Evolutionary conservation across 1,140 invertebrate species (phyloP), one percentile per base, ranked within the genome.

Genomic region (Atopsyche davidsoni): DNA sequence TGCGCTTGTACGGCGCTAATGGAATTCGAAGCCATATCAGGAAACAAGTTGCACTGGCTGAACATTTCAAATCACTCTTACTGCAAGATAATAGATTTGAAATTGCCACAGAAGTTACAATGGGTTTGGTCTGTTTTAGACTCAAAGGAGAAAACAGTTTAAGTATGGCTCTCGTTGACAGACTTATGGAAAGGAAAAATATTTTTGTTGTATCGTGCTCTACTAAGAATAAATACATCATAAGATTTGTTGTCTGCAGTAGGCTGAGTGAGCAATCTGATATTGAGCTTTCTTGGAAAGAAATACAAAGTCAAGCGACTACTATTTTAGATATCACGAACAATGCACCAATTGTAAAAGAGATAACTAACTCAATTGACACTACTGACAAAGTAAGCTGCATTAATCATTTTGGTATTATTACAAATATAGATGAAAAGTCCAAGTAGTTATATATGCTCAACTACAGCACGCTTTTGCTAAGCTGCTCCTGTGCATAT

Each of bases 131-230:
- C 42, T 98, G 94, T 64, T 98, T 97, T 72, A 79, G 92, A 51
- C 63, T 97, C 2, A 96, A 95, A 76, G 88, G 83, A 2, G 73
- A 78, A 6, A 96, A 97, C 63, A 83, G 87, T 53, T 57, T 80
- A 2, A 98, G 91, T 59, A 92, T 97, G 65, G 68, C 72, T 1
- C 69, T 98, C 0, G 65, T 94, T 31, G 87, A 90, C 61, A 79
- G 76, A 39, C 87, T 99, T 36, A 98, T 98, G 62, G 87, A 86
- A 0, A 84, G 91, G 35, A 88, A 90, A 18, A 84, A 92, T 59
- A 97, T 99, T 53, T 92, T 97, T 68, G 72, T 99, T 50, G 92
- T 97, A 1, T 92, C 95, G 0, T 89, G 92, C 0, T 92, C 91
- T 64, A 85, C 93, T 25, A 77, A 81, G 13, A 86, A 85, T 51